Conservation (phyloP, 2,113 vertebrate species). For the Coracopsis vasa region DNA sequence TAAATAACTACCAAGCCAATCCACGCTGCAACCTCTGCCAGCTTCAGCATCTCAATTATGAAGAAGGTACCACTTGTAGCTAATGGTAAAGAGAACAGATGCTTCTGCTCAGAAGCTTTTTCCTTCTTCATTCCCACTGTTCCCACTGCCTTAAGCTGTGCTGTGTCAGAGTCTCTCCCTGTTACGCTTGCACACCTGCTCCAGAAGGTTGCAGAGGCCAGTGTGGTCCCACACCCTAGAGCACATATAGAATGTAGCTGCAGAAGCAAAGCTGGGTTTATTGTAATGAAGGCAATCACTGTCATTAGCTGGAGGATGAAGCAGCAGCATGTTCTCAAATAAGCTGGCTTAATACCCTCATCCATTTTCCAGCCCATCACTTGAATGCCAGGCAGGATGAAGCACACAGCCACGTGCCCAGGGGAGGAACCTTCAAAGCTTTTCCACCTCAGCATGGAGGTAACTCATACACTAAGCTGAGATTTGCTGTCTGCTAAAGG, state of each 20-base stretch:
- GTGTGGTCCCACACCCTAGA: accelerated
- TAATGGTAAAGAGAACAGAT: neutral
- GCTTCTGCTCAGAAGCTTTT: neutral
- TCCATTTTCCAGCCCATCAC: neutral
- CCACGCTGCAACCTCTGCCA: neutral
- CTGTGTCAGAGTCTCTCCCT: neutral
- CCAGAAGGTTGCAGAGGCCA: neutral
- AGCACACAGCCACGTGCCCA: neutral
- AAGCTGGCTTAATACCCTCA: neutral
- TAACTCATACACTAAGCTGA: neutral
- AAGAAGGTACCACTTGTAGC: constrained; percentile 10
- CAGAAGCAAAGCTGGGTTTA: neutral
- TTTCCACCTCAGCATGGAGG: accelerated
- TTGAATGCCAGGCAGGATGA: neutral
- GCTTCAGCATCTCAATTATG: constrained; percentile 46
- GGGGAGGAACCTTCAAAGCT: neutral
- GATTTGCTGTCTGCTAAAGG: neutral
- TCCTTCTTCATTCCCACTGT: neutral
- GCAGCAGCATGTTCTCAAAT: neutral
- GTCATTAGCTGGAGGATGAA: neutral
- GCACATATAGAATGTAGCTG: accelerated
- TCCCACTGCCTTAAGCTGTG: neutral
- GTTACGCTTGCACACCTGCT: accelerated
- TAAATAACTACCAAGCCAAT: constrained; percentile 42
- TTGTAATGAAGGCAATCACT: neutral